Conservation (phyloP, 2,113 vertebrate species). For the Odontesthes bonariensis region DNA sequence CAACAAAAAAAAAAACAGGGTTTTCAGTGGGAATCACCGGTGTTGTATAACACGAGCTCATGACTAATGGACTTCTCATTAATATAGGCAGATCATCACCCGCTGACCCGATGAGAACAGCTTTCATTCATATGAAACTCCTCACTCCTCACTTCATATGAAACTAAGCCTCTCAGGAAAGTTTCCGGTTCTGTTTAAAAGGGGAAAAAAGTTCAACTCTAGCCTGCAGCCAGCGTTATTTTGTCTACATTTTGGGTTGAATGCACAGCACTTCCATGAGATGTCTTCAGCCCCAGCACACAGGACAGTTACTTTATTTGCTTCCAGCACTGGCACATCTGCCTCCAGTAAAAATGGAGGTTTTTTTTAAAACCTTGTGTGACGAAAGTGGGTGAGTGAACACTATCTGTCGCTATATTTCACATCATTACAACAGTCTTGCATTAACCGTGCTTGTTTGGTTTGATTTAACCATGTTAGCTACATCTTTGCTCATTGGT, state of each 20-base stretch:
- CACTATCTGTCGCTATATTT: too few relatives aligned
- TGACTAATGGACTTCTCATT: conserved; percentile 45
- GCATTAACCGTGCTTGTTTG: too few relatives aligned
- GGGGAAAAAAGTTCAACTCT: neutral
- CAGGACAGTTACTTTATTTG: neutral
- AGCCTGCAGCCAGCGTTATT: neutral
- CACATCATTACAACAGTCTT: too few relatives aligned
- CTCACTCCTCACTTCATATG: too few relatives aligned
- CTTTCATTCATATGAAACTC: neutral
- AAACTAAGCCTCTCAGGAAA: too few relatives aligned
- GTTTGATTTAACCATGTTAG: too few relatives aligned
- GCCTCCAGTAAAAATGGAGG: neutral
- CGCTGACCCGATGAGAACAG: neutral
- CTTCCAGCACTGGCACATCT: neutral
- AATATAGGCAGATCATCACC: conserved; percentile 27
- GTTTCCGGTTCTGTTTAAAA: too few relatives aligned
- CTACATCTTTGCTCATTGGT: too few relatives aligned
- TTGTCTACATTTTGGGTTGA: neutral
- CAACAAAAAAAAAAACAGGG: conserved; percentile 11
- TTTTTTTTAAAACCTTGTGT: neutral
- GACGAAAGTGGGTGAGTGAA: too few relatives aligned
- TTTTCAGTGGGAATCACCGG: conserved; percentile 56
- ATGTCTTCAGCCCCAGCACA: neutral
- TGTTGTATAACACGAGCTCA: conserved; percentile 37
- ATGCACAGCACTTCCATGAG: neutral